phyloP scores from a whole-genome alignment of 2,113 vertebrate genomes.

The Nothoprocta perdicaria region DNA sequence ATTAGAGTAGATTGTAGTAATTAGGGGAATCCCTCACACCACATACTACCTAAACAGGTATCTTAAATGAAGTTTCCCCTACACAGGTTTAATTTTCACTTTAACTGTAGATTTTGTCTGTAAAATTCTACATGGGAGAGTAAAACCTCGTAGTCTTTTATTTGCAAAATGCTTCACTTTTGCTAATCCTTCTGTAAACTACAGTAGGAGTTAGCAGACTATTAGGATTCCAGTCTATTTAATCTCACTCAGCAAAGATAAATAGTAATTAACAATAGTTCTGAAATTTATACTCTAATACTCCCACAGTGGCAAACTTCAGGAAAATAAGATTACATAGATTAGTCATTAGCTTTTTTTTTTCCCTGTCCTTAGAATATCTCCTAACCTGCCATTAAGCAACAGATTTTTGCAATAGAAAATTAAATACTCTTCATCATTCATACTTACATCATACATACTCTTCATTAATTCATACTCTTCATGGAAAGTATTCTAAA shows the following conservation, averaged over 20 bases:
- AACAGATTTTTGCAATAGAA: neutral
- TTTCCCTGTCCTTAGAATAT: neutral
- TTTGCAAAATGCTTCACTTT: constrained; percentile 4
- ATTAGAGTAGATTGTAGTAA: neutral
- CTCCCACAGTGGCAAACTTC: neutral
- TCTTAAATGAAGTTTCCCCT: neutral
- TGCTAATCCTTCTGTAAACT: neutral
- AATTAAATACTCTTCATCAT: neutral
- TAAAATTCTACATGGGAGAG: neutral
- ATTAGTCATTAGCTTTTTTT: constrained; percentile 15
- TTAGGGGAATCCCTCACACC: neutral
- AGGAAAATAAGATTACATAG: neutral
- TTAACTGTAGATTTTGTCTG: neutral
- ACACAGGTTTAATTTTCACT: neutral
- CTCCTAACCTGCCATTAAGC: neutral
- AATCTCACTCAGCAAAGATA: neutral
- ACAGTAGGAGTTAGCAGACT: neutral
- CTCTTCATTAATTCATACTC: no score
- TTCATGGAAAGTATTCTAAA: neutral
- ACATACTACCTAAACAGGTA: neutral
- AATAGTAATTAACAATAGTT: neutral
- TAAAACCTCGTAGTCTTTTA: neutral
- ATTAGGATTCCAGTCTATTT: neutral
- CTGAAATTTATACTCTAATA: neutral
- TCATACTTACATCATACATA: no score